Conservation (phyloP, 2,888 invertebrate genomes). For the Epinotia ramella region DNA sequence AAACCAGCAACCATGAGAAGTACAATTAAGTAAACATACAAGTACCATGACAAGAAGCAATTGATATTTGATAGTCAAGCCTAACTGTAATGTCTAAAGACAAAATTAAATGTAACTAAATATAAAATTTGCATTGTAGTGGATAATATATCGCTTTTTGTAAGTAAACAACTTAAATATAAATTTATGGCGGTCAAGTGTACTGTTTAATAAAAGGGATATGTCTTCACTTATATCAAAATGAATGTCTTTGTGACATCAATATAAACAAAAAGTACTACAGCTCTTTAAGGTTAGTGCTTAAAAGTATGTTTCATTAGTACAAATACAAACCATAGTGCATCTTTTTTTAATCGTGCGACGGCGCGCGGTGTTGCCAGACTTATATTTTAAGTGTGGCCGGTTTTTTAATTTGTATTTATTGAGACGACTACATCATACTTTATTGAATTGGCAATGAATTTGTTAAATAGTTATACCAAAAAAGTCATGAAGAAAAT, state of each 20-base stretch:
- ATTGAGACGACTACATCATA: conserved; percentile 13
- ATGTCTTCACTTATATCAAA: neutral
- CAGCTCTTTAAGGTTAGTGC: conserved; percentile 35
- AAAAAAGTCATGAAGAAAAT: neutral
- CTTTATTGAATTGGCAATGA: neutral
- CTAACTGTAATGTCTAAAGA: conserved; percentile 36
- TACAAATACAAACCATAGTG: conserved; percentile 38
- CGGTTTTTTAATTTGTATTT: conserved; percentile 39
- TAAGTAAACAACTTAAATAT: neutral
- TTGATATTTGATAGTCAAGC: conserved; percentile 7
- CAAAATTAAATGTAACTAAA: conserved; percentile 16
- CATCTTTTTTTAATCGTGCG: conserved; percentile 15
- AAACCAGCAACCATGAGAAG: neutral
- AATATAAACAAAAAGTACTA: neutral
- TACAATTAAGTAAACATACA: neutral
- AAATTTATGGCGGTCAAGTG: too few relatives aligned
- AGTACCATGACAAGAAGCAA: conserved; percentile 28
- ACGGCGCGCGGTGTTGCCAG: conserved; percentile 35
- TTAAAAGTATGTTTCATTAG: conserved; percentile 26
- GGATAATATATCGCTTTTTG: conserved; percentile 16
- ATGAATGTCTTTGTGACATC: neutral
- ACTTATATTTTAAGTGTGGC: conserved; percentile 11
- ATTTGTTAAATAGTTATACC: too few relatives aligned
- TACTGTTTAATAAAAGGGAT: too few relatives aligned
- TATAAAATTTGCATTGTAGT: conserved; percentile 26